Percentiles rank a stretch among this genome's conserved stretches.
Evolutionary conservation across 2,888 invertebrate genomes (phyloP).

Genomic region (Synanthedon formicaeformis): DNA sequence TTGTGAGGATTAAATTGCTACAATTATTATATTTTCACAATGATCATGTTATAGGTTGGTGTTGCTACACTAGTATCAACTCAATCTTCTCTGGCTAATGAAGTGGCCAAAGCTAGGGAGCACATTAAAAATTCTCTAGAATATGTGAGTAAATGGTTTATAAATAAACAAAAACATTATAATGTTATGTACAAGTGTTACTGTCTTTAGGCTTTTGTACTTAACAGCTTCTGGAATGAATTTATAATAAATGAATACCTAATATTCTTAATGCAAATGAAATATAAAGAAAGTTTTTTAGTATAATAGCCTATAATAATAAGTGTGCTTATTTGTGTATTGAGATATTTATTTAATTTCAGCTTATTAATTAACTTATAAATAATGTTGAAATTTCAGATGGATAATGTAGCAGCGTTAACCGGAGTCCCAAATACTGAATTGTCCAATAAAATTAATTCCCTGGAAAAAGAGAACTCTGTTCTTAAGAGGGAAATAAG

Average conservation of each 20-base stretch:
- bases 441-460: slow-evolving; percentile 63
- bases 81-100: slow-evolving; percentile 79
- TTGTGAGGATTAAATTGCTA: no score
- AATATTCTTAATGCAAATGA: no score
- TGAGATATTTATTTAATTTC: neutral
- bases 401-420: slow-evolving; percentile 74
- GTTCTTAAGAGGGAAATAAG: slow-evolving; percentile 60
- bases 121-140: slow-evolving; percentile 82
- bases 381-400: slow-evolving; percentile 49
- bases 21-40: neutral
- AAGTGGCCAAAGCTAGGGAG: slow-evolving; percentile 89
- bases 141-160: slow-evolving; percentile 70
- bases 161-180: neutral
- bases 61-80: slow-evolving; percentile 39
- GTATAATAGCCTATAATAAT: neutral
- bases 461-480: slow-evolving; percentile 71
- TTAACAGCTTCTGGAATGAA: no score
- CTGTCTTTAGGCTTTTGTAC: no score
- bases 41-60: slow-evolving; percentile 31
- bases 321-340: neutral
- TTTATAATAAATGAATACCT: no score
- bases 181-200: neutral
- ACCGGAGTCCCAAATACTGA: slow-evolving; percentile 69
- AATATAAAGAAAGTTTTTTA: no score
- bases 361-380: neutral